Base-by-base conservation (phyloP, 2,888 invertebrate genomes). In the Lasiommata megera region DNA sequence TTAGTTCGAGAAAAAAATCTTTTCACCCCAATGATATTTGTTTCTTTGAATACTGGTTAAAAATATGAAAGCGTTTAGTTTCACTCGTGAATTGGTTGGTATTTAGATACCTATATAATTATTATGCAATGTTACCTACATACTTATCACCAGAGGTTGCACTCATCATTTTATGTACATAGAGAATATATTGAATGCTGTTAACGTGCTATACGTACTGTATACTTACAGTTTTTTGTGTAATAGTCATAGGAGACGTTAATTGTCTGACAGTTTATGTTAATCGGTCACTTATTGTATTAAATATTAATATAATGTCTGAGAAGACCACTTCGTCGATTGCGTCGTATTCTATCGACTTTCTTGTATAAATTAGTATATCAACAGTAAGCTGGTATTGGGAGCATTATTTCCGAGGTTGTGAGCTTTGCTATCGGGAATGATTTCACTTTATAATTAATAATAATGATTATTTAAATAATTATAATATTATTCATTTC, bases 321-420 rank as follows among this genome's bases (percentile, higher is more conserved):
- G 37, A 41, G 18, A 44, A 54, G 43, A 54, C 43, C 41, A 44
- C 46, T n/a, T 70, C 73, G 76, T 81, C 72, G 73, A 71, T 72
- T 77, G 77, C 80, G 81, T 69, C 67, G 67, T 68, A 68, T 69
- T 68, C 66, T 77, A 72, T 80, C 68, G 69, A 75, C 65, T 70
- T 79, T 77, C 70, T 79, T 80, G 80, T 84, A 82, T 77, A 74
- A 74, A 71, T 78, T 75, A 73, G 72, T 77, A 78, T 75, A 73
- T 80, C 76, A 78, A 80, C 81, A 76, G 77, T 79, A 85, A 88
- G 90, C 89, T 90, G 90, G 90, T 90, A 87, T 85, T 88, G 89
- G 90, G 90, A 90, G 89, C 90, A 90, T 89, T 71, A 85, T 88
- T 90, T 89, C 89, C 89, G 88, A 82, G 88, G 89, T 90, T 89